Base-by-base conservation (phyloP, 37 sponge, comb jelly and placozoan genomes). In the Amphimedon queenslandica region DNA sequence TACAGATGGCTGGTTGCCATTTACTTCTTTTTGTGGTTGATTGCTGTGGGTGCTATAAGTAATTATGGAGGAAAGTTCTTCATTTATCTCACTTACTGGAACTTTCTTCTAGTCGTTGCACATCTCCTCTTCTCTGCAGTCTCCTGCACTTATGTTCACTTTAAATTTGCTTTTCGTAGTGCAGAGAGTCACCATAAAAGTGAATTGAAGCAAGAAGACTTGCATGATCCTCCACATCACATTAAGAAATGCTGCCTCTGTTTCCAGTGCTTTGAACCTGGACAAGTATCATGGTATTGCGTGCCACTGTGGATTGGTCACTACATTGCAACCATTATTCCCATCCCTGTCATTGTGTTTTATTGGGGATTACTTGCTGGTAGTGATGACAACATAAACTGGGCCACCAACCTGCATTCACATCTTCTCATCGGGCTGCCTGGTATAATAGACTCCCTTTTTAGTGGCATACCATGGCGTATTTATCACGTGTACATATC, bases 11-110 rank as follows among this genome's bases (percentile, higher is more conserved):
- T 60, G 5, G 21, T 60, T 11, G 61, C 61, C 21, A 11, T 60
- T n/a, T 60, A n/a, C 21, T 60, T 60, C 21, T n/a, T 60, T n/a
- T 6, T 60, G 21, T 60, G 61, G 61, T n/a, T 60, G 27, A n/a
- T 60, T 60, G 8, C 21, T 25, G 28, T n/a, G 5, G 61, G 61
- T 25, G 8, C 18, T 68, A 11, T 42, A 25, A 2, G 21, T 18
- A 63, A 61, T 41, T 70, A 71, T 41, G 76, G 80, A 27, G 58
- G 73, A 11, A 69, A 63, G 40, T 82, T 37, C 67, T 83, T 92
- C 63, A 87, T 87, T n/a, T 87, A 37, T 40, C 70, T 92, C 1
- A 87, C 93, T 39, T 83, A 87, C 75, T 92, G 88, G 93, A 73
- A 58, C 11, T 76, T 72, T 40, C 25, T 85, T 0, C 1, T 37